These are phyloP conservation scores for Casuarius casuarius DNA, from an alignment of 2,113 vertebrate species.

Conservation along the genomic window DNA sequence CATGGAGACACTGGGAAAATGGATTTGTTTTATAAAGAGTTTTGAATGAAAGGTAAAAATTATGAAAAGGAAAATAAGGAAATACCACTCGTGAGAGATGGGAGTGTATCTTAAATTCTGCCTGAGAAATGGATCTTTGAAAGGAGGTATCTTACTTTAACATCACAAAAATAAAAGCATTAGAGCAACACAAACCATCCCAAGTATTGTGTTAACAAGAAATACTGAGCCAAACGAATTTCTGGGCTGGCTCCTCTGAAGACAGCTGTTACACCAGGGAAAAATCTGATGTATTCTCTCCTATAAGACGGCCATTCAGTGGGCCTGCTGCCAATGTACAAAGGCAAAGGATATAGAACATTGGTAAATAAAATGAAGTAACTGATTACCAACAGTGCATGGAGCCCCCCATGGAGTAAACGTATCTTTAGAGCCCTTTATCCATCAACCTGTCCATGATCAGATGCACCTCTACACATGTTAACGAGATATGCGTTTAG, in stretches of 20 bases:
- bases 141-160: background rate
- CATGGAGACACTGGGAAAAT: background rate
- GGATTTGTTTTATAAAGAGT: background rate
- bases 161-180: background rate
- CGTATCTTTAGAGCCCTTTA: background rate
- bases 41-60: background rate
- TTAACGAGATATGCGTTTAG: background rate
- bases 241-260: background rate
- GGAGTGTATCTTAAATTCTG: background rate
- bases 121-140: background rate
- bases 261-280: background rate
- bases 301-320: background rate
- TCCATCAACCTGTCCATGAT: background rate
- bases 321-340: background rate
- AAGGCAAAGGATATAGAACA: background rate
- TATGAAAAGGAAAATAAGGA: background rate
- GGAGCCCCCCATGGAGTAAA: background rate
- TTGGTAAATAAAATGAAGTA: background rate
- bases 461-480: background rate
- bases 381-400: background rate
- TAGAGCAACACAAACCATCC: background rate
- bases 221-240: constrained; percentile 13
- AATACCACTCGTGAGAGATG: background rate
- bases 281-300: background rate
- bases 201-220: constrained; percentile 22